Evolutionary conservation across 2,888 invertebrate genomes (phyloP).

Genomic region (Hedychridium roseum): DNA sequence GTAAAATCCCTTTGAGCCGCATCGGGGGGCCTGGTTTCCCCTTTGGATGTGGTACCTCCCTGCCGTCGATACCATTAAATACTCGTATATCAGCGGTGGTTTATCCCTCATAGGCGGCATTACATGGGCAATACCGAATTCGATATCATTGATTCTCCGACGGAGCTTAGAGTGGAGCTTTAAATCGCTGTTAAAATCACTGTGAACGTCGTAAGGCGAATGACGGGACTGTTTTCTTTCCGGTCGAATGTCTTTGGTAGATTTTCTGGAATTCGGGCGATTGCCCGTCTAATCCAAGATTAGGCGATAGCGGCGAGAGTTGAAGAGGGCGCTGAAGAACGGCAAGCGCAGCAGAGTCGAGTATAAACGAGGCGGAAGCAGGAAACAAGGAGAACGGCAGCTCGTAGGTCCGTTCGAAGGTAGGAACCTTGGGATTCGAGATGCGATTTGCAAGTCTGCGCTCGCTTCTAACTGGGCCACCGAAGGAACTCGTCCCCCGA

Average conservation of each 20-base stretch:
- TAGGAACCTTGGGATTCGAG: conserved; percentile 41
- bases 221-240: background rate
- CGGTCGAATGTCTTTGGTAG: background rate
- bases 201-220: conserved; percentile 1
- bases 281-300: conserved; percentile 3
- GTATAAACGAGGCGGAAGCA: background rate
- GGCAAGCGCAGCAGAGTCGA: background rate
- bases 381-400: conserved; percentile 16
- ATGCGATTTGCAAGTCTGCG: conserved; percentile 52
- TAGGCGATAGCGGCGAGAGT: conserved; percentile 21
- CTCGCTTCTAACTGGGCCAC: conserved; percentile 38
- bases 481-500: conserved; percentile 38
- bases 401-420: conserved; percentile 37
- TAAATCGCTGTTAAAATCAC: conserved; percentile 14
- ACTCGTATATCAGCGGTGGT: conserved; percentile 40
- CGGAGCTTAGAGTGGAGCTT: conserved; percentile 1
- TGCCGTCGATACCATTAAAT: conserved; percentile 43
- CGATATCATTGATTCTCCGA: conserved; percentile 16
- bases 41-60: no score
- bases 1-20: no score
- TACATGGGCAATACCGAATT: conserved; percentile 5
- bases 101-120: conserved; percentile 12
- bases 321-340: conserved; percentile 4
- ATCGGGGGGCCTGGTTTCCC: no score
- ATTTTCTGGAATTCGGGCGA: no score